These are phyloP conservation scores for Caenorhabditis zanzibari DNA, from an alignment of 2,888 invertebrate genomes.

Conservation along the genomic window DNA sequence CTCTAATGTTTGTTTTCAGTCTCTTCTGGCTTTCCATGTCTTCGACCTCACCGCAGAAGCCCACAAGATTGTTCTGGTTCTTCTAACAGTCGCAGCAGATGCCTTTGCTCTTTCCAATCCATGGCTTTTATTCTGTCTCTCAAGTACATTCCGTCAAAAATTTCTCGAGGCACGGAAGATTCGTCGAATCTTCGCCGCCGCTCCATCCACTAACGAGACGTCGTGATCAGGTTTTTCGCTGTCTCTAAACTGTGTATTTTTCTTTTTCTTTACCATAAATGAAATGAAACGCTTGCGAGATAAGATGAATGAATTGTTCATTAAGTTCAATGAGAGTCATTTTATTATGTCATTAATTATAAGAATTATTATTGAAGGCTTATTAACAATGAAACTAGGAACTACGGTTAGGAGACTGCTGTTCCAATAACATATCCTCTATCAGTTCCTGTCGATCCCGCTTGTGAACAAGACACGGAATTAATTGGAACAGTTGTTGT, in stretches of 20 bases:
- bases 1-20: constrained; percentile 53
- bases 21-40: constrained; percentile 61
- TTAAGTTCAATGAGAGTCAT: constrained; percentile 50
- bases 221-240: constrained; percentile 39
- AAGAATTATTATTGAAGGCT: constrained; percentile 37
- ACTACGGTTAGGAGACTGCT: neutral
- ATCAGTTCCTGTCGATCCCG: constrained; percentile 61
- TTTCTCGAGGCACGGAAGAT: constrained; percentile 49
- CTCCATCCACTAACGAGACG: constrained; percentile 60
- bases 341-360: constrained; percentile 55
- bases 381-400: constrained; percentile 28
- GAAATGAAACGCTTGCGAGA: constrained; percentile 1
- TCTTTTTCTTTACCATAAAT: constrained; percentile 10
- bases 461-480: constrained; percentile 60
- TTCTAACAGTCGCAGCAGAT: constrained; percentile 66
- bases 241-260: constrained; percentile 27
- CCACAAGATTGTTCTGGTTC: constrained; percentile 55
- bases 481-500: neutral
- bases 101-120: constrained; percentile 70
- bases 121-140: constrained; percentile 68
- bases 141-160: constrained; percentile 61
- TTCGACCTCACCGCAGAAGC: constrained; percentile 55
- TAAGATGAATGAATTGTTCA: constrained; percentile 18
- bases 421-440: constrained; percentile 52
- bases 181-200: constrained; percentile 47